Evolutionary conservation across 2,888 invertebrate species (phyloP).

Genomic region (Adelphocoris suturalis): DNA sequence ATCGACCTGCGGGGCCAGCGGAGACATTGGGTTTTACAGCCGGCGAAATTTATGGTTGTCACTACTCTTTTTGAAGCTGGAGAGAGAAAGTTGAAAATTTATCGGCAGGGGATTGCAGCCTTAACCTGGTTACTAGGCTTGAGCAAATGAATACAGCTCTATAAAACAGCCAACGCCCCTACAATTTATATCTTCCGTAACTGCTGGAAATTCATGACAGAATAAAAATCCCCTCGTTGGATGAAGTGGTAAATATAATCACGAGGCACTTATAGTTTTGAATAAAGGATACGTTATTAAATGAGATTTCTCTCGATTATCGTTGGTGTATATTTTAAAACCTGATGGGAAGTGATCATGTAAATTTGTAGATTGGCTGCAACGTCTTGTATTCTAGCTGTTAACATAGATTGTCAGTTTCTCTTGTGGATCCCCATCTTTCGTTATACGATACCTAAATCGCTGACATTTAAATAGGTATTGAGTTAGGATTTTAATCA

Average conservation of each 20-base stretch:
- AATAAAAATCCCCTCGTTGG: not conserved
- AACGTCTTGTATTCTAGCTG: no score
- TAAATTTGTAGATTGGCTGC: no score
- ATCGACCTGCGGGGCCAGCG: constrained; percentile 3
- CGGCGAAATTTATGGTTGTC: constrained; percentile 35
- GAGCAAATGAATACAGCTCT: constrained; percentile 11
- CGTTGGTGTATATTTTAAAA: no score
- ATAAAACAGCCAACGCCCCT: constrained; percentile 4
- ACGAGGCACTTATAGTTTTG: not conserved
- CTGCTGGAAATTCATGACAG: constrained; percentile 14
- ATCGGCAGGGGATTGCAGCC: constrained; percentile 37
- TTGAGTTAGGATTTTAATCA: no score
- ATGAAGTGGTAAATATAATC: constrained; percentile 11
- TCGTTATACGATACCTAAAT: no score
- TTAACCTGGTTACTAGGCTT: constrained; percentile 35
- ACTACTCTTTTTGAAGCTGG: constrained; percentile 48
- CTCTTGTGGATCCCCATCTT: no score
- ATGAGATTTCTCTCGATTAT: not conserved
- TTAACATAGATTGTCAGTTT: no score
- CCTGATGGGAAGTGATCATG: no score
- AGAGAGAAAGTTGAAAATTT: constrained; percentile 51
- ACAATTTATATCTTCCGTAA: constrained; percentile 13
- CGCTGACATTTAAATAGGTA: no score
- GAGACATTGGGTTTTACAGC: constrained; percentile 30
- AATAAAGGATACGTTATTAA: not conserved